Evolutionary conservation across 2,797 vertebrate genomes (phyloP).

Genomic region (Brotula barbata): DNA sequence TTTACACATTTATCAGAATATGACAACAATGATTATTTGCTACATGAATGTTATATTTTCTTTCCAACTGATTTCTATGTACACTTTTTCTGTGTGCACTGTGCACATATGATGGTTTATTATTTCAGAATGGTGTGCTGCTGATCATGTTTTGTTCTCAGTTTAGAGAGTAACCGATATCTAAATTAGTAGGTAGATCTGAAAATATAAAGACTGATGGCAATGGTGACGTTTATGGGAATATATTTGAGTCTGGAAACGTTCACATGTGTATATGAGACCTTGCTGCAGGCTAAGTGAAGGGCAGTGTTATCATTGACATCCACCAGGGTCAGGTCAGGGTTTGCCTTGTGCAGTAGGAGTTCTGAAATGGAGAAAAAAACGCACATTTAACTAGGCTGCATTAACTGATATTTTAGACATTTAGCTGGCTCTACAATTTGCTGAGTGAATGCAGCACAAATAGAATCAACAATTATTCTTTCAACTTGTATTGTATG

Average conservation of each 20-base stretch:
- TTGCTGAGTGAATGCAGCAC: constrained; percentile 1
- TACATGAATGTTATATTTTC: no score
- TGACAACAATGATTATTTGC: neutral
- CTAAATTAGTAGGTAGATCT: no score
- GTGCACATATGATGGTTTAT: no score
- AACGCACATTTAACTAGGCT: constrained; percentile 23
- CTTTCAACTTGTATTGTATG: no score
- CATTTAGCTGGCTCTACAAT: neutral
- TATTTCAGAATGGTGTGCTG: no score
- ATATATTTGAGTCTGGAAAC: no score
- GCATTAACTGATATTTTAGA: constrained; percentile 41
- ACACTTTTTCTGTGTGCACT: no score
- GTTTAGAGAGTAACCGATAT: no score
- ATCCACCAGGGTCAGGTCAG: constrained; percentile 91
- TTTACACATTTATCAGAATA: no score
- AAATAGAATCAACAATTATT: neutral
- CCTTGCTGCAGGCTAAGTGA: constrained; percentile 98
- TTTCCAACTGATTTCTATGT: neutral
- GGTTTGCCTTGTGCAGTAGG: constrained; percentile 89
- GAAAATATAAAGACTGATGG: no score
- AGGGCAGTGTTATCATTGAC: constrained; percentile 96
- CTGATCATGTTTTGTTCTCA: no score
- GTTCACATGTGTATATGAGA: constrained; percentile 54
- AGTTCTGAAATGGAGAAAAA: constrained; percentile 74
- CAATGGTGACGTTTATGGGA: no score